Percentiles rank a stretch among this genome's conserved stretches.
phyloP scores from a whole-genome alignment of 1,140 invertebrate genomes.

The Euura saliciscinereae region DNA sequence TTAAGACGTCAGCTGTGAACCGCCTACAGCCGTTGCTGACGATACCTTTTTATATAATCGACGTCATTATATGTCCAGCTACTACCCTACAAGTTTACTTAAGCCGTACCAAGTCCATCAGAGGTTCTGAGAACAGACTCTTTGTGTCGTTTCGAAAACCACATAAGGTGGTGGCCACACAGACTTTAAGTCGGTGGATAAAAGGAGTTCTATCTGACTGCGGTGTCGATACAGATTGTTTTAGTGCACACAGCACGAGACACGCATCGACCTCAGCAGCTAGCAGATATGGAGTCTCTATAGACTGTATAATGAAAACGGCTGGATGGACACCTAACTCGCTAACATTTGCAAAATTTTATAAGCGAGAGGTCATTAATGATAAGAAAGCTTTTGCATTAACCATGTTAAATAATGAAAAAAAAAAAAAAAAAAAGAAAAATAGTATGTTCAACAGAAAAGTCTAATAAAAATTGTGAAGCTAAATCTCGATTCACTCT shows the following conservation, averaged over 20 bases:
- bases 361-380: too few species aligned
- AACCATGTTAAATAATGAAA: too few species aligned
- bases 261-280: conserved; percentile 15
- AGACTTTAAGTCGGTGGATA: conserved; percentile 16
- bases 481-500: too few species aligned
- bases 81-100: conserved; percentile 16
- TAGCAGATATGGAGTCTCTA: not conserved
- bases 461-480: too few species aligned
- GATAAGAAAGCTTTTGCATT: too few species aligned
- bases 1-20: conserved; percentile 2
- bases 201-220: not conserved
- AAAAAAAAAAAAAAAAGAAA: too few species aligned
- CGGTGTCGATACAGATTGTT: conserved; percentile 10
- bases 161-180: conserved; percentile 1
- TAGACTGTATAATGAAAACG: conserved; percentile 1
- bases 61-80: conserved; percentile 16
- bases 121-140: not conserved
- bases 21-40: not conserved
- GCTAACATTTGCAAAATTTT: conserved; percentile 15
- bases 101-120: conserved; percentile 8
- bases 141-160: conserved; percentile 17
- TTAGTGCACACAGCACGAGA: conserved; percentile 11
- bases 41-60: not conserved
- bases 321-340: conserved; percentile 17
- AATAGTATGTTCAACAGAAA: too few species aligned